phyloP scores from a whole-genome alignment of 2,797 vertebrate species.

The Acrocephalus scirpaceus region DNA sequence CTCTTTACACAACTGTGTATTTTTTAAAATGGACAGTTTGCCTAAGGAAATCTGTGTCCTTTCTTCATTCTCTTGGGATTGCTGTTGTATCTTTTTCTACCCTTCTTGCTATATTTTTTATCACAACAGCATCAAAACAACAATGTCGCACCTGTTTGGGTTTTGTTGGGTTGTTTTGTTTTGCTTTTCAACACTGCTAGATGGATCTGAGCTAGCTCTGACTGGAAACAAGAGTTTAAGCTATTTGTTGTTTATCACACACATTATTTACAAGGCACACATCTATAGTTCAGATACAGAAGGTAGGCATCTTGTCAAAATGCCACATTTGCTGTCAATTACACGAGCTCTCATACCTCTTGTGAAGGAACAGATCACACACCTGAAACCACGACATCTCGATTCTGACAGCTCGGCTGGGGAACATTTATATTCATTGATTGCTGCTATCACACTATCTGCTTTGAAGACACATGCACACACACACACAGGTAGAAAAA shows the following conservation, averaged over 20 bases:
- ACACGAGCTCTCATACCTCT: not conserved
- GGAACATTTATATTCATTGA: not conserved
- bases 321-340: not conserved
- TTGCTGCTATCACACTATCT: not conserved
- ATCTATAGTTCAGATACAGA: not conserved
- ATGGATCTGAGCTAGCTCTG: not conserved
- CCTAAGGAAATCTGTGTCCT: not conserved
- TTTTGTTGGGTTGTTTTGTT: not conserved
- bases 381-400: not conserved
- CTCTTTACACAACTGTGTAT: not conserved
- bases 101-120: not conserved
- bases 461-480: not conserved
- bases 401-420: not conserved
- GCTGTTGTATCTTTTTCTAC: not conserved
- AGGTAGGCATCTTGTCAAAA: conserved; percentile 7
- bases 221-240: conserved; percentile 25
- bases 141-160: not conserved
- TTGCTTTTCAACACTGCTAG: not conserved
- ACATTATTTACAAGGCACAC: conserved; percentile 5
- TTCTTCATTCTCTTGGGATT: not conserved
- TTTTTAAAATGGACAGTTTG: not conserved
- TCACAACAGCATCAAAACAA: not conserved
- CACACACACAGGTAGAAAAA: not conserved
- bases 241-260: conserved; percentile 10
- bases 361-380: not conserved